Evolutionary conservation across 2,888 invertebrate species (phyloP).

Genomic region (Nephrotoma guestfalica): DNA sequence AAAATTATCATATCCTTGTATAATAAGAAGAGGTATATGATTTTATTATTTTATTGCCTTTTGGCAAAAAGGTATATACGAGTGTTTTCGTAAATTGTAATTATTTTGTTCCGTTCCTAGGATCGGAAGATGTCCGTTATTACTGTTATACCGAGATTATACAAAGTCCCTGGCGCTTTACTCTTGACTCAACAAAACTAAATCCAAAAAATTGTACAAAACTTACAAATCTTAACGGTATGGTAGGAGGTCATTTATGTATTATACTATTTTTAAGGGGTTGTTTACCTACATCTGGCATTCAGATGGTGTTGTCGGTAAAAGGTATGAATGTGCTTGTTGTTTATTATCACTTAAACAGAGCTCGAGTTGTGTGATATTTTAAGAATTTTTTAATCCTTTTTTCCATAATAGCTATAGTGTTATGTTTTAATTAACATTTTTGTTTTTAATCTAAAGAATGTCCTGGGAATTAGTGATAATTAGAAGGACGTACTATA

Average conservation of each 20-base stretch:
- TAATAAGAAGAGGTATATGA: background rate
- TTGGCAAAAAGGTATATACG: background rate
- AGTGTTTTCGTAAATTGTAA: background rate
- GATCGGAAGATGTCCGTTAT: background rate
- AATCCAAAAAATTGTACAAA: background rate
- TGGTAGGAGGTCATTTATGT: background rate
- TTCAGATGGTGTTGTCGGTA: background rate
- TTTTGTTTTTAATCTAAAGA: no score
- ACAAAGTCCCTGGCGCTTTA: background rate
- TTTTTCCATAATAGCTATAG: background rate
- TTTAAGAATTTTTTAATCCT: background rate
- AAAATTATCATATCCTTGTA: background rate
- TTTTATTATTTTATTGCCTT: background rate
- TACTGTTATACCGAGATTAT: background rate
- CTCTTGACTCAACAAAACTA: background rate
- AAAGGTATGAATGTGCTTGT: background rate
- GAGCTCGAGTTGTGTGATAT: background rate
- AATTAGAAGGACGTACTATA: no score
- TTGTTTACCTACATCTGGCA: background rate
- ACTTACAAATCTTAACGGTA: background rate
- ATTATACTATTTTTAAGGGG: background rate
- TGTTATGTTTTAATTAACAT: background rate
- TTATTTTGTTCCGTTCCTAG: background rate
- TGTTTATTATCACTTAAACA: no score
- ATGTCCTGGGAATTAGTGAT: background rate